Base-by-base conservation (phyloP, 2,888 invertebrate species). In the Celastrina argiolus region DNA sequence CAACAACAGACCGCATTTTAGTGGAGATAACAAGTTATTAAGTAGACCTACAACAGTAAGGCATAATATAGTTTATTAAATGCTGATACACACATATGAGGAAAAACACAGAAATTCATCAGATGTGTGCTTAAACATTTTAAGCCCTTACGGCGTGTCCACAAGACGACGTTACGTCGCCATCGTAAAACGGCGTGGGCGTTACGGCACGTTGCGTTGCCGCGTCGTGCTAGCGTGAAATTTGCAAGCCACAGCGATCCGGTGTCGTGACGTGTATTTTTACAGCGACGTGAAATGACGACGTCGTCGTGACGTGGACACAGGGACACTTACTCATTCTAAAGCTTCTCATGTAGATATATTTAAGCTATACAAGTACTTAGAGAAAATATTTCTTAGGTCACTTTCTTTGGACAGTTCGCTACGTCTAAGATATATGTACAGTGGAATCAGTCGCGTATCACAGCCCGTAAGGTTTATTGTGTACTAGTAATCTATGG, bases 381-480 rank as follows among this genome's bases (percentile, higher is more conserved):
- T 31, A n/a, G 22, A 42, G 42, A 36, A 12, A 64, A 65, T 39
- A 66, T 56, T 67, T 66, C 39, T 61, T 51, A 31, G 56, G 65
- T 67, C 64, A 65, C 64, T 63, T 65, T 66, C 22, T 59, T 45
- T 56, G 56, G 69, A 66, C 65, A 61, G 69, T 69, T 67, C 66
- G 61, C 74, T 75, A 74, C 69, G 70, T 69, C 74, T 79, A 79
- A 65, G 73, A 71, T 70, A 72, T 78, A 79, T 76, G 73, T 76
- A 73, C 72, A 75, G 74, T 75, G 76, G 75, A 74, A 73, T 80
- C 81, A 78, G 81, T 81, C 81, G 74, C 78, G 73, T 77, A 76
- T 80, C 80, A 81, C 81, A 79, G 81, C 80, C 80, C 69, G 74
- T 69, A 69, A 74, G 73, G 72, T 74, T 71, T 69, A 73, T 71